Evolutionary conservation across 1,140 invertebrate species (phyloP), one percentile per base, ranked within the genome.

Genomic region (Leptinotarsa lineolata): DNA sequence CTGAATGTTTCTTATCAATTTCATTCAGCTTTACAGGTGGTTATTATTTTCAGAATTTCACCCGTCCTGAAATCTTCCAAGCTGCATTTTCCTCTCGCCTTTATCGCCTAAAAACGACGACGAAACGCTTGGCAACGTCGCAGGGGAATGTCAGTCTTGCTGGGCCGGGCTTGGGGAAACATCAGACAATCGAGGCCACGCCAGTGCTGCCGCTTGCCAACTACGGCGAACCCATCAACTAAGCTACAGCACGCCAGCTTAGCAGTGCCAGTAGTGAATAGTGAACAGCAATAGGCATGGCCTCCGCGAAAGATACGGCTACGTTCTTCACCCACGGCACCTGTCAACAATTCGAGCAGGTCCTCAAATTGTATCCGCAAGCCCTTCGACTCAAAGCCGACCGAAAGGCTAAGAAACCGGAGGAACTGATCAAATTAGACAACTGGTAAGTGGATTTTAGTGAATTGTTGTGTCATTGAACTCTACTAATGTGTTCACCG

Each of bases 371-470:
- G 80, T 96, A 96, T 86, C 93, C 94, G 75, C 91, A 95, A 87
- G 95, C 94, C 74, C 87, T 97, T 63, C 90, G 91, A 85, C 86
- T 95, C 77, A 96, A 96, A 86, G 94, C 95, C 68, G 92, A 95
- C 86, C 90, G 89, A 83, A 94, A 93, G 84, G 92, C 89, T 81
- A 96, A 96, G 88, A 96, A 94, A 87, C 94, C 94, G 64, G 94
- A 96, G 85, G 95, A 97, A 87, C 90, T 96, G 78, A 93, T 96
- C 85, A 95, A 95, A 87, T 88, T 96, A 85, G 95, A 97, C 87
- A 93, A 95, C 84, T 97, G 95, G 95, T 95, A 88, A 94, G 92
- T 93, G 78, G 65, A 72, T 72, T 64, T 54, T 64, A 44, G 59
- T 72, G 65, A 70, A 72, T 66, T 76, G 72, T 73, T 79, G 77